phyloP scores from a whole-genome alignment of 2,888 invertebrate species.

The Cheilosia urbana region DNA sequence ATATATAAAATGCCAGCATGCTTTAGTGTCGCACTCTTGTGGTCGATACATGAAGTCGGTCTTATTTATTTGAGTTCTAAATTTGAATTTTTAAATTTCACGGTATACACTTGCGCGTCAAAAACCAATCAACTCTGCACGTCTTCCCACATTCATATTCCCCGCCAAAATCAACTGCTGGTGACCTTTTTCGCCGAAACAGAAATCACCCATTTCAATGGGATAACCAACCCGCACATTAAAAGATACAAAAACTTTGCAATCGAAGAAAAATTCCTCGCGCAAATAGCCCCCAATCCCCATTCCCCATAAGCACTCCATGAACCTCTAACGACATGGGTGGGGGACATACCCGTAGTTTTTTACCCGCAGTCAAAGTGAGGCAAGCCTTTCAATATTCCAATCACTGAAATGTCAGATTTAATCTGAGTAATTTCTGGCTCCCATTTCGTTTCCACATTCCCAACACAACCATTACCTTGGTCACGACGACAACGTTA shows the following conservation, averaged over 20 bases:
- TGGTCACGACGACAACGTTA: constrained; percentile 57
- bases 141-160: too few species aligned
- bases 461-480: constrained; percentile 45
- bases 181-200: too few species aligned
- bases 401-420: constrained; percentile 63
- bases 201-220: constrained; percentile 11
- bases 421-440: constrained; percentile 65
- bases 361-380: constrained; percentile 1
- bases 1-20: too few species aligned
- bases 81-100: too few species aligned
- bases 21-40: too few species aligned
- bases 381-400: constrained; percentile 16
- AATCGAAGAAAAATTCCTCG: constrained; percentile 46
- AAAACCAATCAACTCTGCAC: too few species aligned
- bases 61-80: too few species aligned
- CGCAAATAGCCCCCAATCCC: constrained; percentile 13
- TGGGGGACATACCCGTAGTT: not conserved
- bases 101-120: too few species aligned
- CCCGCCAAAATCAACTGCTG: too few species aligned
- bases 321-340: constrained; percentile 1
- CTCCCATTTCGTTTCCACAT: constrained; percentile 24
- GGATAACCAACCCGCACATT: constrained; percentile 24
- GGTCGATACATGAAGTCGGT: too few species aligned
- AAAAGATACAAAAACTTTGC: constrained; percentile 16
- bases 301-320: constrained; percentile 51